Base-by-base conservation (phyloP, 2,113 vertebrate genomes). In the Puntigrus tetrazona region DNA sequence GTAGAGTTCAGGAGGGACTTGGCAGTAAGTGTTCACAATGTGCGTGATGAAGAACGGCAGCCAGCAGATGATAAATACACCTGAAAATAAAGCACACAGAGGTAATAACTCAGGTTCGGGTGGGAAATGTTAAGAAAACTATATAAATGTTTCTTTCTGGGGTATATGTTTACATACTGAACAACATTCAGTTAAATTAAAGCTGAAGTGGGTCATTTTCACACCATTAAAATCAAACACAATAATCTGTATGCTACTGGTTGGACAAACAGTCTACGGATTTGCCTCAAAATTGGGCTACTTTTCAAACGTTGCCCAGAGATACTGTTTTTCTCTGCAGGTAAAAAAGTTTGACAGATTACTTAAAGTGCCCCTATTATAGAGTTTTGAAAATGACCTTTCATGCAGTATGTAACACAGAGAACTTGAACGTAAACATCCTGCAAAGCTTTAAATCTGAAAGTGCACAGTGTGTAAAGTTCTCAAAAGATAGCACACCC, bases 1-100 rank as follows among this genome's bases (percentile, higher is more conserved):
- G 92, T 99, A 99, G 94, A 99, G 93, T 86, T 95, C 95, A 1
- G 95, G 95, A 0, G 98, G 96, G 86, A 99, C 96, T 86, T 93
- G 94, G 93, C 97, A 98, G 93, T 98, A 97, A 88, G 97, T 99
- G 92, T 99, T 99, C 89, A 99, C 90, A 93, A 99, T 99, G 91
- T 99, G 98, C 4, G 97, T 99, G 91, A 99, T 97, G 95, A 99
- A 99, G 94, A 99, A 99, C 0, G 98, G 98, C 88, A 99, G 94
- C 98, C 98, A 99, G 92, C 97, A 99, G 89, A 99, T 97, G 93
- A 99, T 98, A 92, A 99, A 99, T 76, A 99, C 97, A 90, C 97
- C 98, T 99, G 88, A 34, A 86, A 87, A 81, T 89, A 75, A 92
- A 9, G 88, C 1, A 50, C n/a, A 41, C 13, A 61, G 59, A 81